Evolutionary conservation across 2,888 invertebrate species (phyloP).

Genomic region (Baronia brevicornis): DNA sequence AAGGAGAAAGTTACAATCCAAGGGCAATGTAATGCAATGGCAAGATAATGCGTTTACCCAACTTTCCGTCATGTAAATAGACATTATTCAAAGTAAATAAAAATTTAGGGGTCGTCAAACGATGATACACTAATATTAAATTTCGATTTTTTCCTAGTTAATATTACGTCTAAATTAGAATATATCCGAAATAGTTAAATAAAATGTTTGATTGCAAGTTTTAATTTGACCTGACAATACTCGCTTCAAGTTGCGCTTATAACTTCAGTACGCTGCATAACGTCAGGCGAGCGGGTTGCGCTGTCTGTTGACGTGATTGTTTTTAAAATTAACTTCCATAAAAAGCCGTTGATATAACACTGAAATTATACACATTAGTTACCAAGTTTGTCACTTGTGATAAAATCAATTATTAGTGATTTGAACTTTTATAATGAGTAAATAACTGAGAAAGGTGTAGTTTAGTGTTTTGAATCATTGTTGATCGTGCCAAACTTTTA

Average conservation of each 20-base stretch:
- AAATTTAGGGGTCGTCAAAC: too few species aligned
- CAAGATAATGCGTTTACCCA: too few species aligned
- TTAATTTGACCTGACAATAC: conserved; percentile 11
- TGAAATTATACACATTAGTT: conserved; percentile 15
- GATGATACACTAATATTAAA: too few species aligned
- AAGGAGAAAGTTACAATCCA: too few species aligned
- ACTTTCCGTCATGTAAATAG: too few species aligned
- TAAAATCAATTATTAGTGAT: conserved; percentile 14
- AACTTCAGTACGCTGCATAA: conserved; percentile 29
- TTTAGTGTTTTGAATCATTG: conserved; percentile 7
- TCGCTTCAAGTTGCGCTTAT: conserved; percentile 16
- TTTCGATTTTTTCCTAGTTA: too few species aligned
- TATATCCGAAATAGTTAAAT: too few species aligned
- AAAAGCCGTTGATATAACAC: conserved; percentile 22
- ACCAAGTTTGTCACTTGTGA: too few species aligned
- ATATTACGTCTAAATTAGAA: too few species aligned
- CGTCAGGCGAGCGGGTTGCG: conserved; percentile 25
- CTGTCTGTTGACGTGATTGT: conserved; percentile 14
- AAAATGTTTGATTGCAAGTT: conserved; percentile 1
- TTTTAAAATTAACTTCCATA: conserved; percentile 5
- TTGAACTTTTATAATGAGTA: conserved; percentile 11
- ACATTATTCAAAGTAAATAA: too few species aligned
- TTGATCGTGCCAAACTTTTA: conserved; percentile 9
- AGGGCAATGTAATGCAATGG: too few species aligned
- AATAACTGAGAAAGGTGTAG: conserved; percentile 5